Conservation (phyloP, 2,888 invertebrate genomes). For the Camponotus fellah region DNA sequence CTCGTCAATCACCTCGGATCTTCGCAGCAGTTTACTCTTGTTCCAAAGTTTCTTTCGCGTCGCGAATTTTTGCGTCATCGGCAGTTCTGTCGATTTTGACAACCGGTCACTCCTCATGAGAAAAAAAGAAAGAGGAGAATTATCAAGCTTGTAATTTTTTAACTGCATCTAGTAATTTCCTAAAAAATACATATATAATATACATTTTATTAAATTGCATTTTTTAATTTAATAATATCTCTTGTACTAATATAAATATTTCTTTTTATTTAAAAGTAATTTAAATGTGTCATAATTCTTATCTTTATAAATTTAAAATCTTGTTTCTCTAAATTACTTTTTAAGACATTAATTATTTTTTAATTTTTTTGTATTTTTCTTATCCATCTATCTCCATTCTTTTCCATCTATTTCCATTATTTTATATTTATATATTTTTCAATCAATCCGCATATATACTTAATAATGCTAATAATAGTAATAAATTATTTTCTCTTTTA, state of each 20-base stretch:
- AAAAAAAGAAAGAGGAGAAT: not conserved
- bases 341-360: not conserved
- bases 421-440: not conserved
- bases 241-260: not conserved
- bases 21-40: constrained; percentile 1
- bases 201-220: not conserved
- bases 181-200: not conserved
- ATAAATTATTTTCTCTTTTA: not conserved
- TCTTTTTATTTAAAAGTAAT: not conserved
- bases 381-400: not conserved
- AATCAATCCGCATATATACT: not conserved
- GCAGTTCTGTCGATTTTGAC: constrained; percentile 45
- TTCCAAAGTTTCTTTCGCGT: constrained; percentile 48
- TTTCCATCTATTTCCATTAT: not conserved
- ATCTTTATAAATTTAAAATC: not conserved
- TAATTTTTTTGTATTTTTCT: not conserved
- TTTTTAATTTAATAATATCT: not conserved
- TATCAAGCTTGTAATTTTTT: not conserved
- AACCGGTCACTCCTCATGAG: not conserved
- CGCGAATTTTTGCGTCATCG: constrained; percentile 60
- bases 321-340: not conserved
- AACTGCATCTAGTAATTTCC: not conserved
- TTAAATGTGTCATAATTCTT: not conserved
- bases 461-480: not conserved
- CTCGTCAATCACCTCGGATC: constrained; percentile 59